Base-by-base conservation (phyloP, 2,888 invertebrate species). In the Yponomeuta malinellus region DNA sequence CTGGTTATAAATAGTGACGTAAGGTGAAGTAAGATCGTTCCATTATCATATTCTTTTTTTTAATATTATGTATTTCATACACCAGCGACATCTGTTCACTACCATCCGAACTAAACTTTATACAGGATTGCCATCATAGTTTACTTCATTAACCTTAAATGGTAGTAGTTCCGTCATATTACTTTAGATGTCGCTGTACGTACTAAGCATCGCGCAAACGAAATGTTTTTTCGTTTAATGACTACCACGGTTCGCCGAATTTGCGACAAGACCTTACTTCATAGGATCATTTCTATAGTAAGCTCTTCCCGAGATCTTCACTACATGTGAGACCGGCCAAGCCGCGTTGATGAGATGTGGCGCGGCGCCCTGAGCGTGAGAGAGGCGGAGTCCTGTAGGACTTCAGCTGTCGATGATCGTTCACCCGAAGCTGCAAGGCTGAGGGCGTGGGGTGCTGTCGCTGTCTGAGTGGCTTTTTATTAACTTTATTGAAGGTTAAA, bases 271-370 rank as follows among this genome's bases (percentile, higher is more conserved):
- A 76, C 77, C 76, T 77, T 77, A 76, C 77, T 76, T 76, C 77
- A 77, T 77, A 77, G 76, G 76, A 76, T 76, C 76, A 77, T 77
- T 77, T 76, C 76, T 77, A 76, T 76, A 76, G 77, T 76, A 77
- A 76, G 76, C 73, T 76, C 76, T 76, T 76, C 76, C 71, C 75
- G 71, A 74, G 73, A 74, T 73, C 63, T 68, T 73, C 75, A 75
- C 76, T 73, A 72, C 71, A 73, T 72, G 76, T 76, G 76, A 76
- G 75, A 69, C 72, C 67, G 66, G 52, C 48, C 71, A 72, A 74
- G 74, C 76, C 77, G 72, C 76, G 78, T 73, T 76, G 79, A 77
- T 71, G 77, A 78, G 74, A 74, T 70, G 78, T 78, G 78, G 79
- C 77, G 79, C 76, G 78, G 74, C 68, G 71, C 72, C 76, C 74